phyloP scores from a whole-genome alignment of 2,113 vertebrate species.

The zebrafish (Danio rerio) region DNA sequence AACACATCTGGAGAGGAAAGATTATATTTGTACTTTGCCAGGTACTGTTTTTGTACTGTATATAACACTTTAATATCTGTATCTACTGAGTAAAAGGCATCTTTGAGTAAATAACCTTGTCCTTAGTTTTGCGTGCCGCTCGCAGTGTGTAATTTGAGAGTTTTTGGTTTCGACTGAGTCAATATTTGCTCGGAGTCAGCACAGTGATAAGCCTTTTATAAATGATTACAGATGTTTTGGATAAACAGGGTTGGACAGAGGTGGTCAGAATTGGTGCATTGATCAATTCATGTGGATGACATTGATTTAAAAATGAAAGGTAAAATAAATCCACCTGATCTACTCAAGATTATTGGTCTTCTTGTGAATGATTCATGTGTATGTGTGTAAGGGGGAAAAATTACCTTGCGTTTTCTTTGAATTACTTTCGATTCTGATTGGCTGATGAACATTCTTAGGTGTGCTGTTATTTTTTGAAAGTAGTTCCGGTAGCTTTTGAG shows the following conservation, averaged over 20 bases:
- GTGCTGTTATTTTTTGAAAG: no score
- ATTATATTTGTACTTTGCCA: slow-evolving; percentile 3
- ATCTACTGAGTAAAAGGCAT: slow-evolving; percentile 15
- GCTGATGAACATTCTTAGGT: neutral
- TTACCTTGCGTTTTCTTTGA: neutral
- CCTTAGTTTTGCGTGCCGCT: neutral
- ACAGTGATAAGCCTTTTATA: neutral
- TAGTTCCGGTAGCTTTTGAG: no score
- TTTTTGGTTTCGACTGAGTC: neutral
- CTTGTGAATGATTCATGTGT: neutral
- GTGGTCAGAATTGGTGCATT: neutral
- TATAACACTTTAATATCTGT: neutral
- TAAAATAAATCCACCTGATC: neutral
- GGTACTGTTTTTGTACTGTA: neutral
- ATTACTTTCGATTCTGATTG: neutral
- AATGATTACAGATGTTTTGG: slow-evolving; percentile 1
- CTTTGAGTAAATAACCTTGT: neutral
- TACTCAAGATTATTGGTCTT: neutral
- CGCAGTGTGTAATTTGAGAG: neutral
- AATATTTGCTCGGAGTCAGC: neutral
- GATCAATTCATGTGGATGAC: neutral
- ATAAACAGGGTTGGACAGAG: no score
- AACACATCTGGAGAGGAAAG: neutral
- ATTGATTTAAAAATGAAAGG: neutral
- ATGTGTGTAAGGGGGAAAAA: neutral